Evolutionary conservation across 2,888 invertebrate species (phyloP), one percentile per base, ranked within the genome.

Genomic region (Physocephala rufipes): DNA sequence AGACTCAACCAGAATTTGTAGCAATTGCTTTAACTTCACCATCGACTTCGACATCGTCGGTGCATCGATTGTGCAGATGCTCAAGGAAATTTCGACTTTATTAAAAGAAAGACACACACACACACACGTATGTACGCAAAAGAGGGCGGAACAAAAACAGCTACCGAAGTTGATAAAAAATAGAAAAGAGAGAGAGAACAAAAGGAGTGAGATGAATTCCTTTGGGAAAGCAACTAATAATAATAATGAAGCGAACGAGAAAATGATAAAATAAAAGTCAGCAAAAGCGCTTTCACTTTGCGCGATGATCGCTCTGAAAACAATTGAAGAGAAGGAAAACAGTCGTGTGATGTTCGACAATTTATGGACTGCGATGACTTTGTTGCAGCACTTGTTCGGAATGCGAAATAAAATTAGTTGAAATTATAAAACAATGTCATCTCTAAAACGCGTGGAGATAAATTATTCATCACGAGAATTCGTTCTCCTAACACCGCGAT

Each of bases 1-100:
- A 26, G 58, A 58, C 12, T 58, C 58, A 28, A 28, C 58, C 36
- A 9, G 36, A 36, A 36, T 36, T 9, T 36, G 36, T 7, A 9
- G 36, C 36, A 36, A 36, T 36, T 36, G 36, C 36, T 5, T n/a
- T n/a, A 51, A 51, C 51, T 21, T 51, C 51, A 16, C 15, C 16
- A 45, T 62, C 62, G 53, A 19, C 51, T 9, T 12, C 62, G 43
- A n/a, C n/a, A n/a, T n/a, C n/a, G n/a, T n/a, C n/a, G n/a, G n/a
- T 59, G 13, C 24, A 26, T 45, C 62, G 62, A 45, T 19, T 43
- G n/a, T 19, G 15, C 21, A 7, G 61, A 21, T 21, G 53, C 53
- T 49, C 28, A 43, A 62, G 45, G 45, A 62, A 45, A 45, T 62
- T 62, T 62, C 62, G 45, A 62, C 62, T 62, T 62, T 45, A 62